Evolutionary conservation across 2,888 invertebrate genomes (phyloP), one percentile per base, ranked within the genome.

Genomic region (Coelopa pilipes): DNA sequence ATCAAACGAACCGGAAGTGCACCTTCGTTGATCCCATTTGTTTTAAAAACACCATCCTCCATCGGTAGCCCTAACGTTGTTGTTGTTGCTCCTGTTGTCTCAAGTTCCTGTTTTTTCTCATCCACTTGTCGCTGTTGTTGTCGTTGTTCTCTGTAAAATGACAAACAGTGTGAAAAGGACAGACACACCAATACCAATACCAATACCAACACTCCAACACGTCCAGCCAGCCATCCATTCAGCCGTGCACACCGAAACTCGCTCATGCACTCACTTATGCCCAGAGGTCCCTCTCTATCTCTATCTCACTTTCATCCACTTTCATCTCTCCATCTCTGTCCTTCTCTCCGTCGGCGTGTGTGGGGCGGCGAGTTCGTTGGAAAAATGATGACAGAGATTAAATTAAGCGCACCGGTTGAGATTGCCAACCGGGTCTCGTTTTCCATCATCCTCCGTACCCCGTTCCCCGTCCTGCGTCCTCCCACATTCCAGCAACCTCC

Each of bases 21-120:
- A 66, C 66, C 66, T 66, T 66, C 24, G 66, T 50, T 66, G 50
- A 66, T 50, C 50, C 66, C 66, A 62, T 62, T 62, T 62, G 62
- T 62, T 62, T 62, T 34, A 62, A 21, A 21, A 62, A 62, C 62
- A 45, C 62, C n/a, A 59, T 19, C 24, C 21, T 19, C 24, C 21
- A 19, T 15, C 34, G 53, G 15, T 53, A 3, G 15, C 53, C 5
- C 17, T 19, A 34, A 2, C 4, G 11, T 11, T 11, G 57, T 62
- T 34, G 62, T 21, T 62, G 62, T 62, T 9, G 49, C 13, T 11
- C 49, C 17, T 17, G 13, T 4, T 2, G 53, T 53, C 53, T 3
- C 15, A 15, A 13, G 53, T 13, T 5, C 53, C 15, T 2, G 13
- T n/a, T 13, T 53, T 13, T 19, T 1, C 11, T 55, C 5, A 19